phyloP scores from a whole-genome alignment of 2,888 invertebrate species.

The Spisula subtruncata region DNA sequence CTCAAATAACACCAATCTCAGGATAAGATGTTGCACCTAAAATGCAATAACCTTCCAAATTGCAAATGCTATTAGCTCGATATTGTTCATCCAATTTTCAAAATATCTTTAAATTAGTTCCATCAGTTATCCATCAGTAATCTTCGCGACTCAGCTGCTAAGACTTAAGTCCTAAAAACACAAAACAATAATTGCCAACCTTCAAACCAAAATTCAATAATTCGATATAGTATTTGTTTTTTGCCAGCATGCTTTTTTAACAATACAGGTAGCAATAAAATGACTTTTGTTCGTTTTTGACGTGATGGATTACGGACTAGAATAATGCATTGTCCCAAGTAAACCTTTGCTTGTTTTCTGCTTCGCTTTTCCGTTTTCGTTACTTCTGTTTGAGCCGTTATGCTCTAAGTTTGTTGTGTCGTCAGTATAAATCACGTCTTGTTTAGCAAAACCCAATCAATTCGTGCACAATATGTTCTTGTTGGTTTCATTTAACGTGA shows the following conservation, averaged over 20 bases:
- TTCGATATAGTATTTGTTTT: not conserved
- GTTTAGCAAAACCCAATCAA: too few species aligned
- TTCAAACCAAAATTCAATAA: not conserved
- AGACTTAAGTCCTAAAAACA: not conserved
- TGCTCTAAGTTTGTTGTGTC: too few species aligned
- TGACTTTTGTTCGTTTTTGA: not conserved
- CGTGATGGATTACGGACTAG: not conserved
- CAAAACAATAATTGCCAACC: not conserved
- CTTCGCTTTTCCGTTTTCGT: too few species aligned
- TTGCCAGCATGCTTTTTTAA: not conserved
- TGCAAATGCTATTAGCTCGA: constrained; percentile 4
- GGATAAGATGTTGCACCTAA: not conserved
- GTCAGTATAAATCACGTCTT: too few species aligned
- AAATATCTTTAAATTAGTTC: not conserved
- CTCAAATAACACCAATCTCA: not conserved
- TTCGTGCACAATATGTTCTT: too few species aligned
- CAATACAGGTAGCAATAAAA: constrained; percentile 11
- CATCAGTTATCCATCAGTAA: not conserved
- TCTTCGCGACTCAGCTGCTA: not conserved
- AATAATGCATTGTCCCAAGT: too few species aligned
- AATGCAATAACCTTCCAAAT: not conserved
- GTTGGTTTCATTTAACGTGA: too few species aligned
- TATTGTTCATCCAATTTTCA: not conserved
- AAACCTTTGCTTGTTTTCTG: too few species aligned
- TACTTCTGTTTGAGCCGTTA: too few species aligned